Percentiles rank a stretch among this genome's conserved stretches.
Conservation (phyloP, 2,797 vertebrate genomes). For the Pteronotus mesoamericanus region DNA sequence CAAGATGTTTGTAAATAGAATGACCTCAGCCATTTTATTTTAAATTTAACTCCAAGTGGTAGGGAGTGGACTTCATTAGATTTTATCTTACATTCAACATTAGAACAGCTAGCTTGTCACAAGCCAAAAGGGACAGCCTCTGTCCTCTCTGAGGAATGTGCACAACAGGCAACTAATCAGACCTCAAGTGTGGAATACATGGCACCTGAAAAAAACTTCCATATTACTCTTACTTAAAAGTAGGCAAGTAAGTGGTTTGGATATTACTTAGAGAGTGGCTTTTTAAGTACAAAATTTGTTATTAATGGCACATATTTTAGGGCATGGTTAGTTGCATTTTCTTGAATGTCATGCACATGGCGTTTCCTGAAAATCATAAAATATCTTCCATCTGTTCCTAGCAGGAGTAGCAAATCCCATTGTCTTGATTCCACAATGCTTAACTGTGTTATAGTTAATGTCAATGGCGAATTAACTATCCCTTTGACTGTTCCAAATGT, state of each 20-base stretch:
- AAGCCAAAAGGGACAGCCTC: neutral
- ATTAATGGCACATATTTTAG: neutral
- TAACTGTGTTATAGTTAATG: conserved; percentile 46
- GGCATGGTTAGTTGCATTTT: conserved; percentile 55
- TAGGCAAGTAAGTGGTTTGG: neutral
- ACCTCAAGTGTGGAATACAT: neutral
- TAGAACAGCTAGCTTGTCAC: neutral
- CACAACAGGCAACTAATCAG: neutral
- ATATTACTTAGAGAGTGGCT: neutral
- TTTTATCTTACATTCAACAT: neutral
- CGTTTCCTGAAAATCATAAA: conserved; percentile 46
- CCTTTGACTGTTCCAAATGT: conserved; percentile 58
- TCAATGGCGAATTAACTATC: conserved; percentile 56
- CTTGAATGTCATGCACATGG: conserved; percentile 37
- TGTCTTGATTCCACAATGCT: conserved; percentile 25
- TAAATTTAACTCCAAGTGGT: neutral
- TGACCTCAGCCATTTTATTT: neutral
- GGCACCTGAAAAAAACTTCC: neutral
- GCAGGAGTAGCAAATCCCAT: neutral
- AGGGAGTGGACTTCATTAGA: neutral
- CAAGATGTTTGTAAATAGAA: neutral
- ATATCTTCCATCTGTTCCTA: neutral
- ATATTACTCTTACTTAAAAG: neutral
- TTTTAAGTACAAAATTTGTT: conserved; percentile 52
- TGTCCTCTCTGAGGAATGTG: neutral